phyloP scores from a whole-genome alignment of 2,888 invertebrate species.

The Crepidodera aurea region DNA sequence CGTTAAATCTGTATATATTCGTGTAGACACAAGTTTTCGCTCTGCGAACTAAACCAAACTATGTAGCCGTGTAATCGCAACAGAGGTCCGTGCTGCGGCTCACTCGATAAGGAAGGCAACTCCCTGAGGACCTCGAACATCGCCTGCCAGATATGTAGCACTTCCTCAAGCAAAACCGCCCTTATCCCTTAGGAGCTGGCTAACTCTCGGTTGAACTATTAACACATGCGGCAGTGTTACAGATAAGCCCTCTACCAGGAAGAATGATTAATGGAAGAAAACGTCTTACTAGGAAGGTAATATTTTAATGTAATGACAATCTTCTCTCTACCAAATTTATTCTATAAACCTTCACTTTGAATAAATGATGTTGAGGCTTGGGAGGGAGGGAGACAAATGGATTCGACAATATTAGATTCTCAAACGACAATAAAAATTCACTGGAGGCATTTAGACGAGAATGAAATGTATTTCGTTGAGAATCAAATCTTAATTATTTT shows the following conservation, averaged over 20 bases:
- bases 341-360: too few relatives aligned
- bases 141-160: slow-evolving; percentile 60
- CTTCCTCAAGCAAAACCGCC: slow-evolving; percentile 58
- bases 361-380: too few relatives aligned
- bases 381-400: too few relatives aligned
- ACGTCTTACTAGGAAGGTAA: slow-evolving; percentile 38
- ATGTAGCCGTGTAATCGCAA: slow-evolving; percentile 59
- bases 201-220: slow-evolving; percentile 55
- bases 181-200: slow-evolving; percentile 51
- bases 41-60: slow-evolving; percentile 54
- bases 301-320: slow-evolving; percentile 50
- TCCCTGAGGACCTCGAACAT: slow-evolving; percentile 58
- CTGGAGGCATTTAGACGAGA: too few relatives aligned
- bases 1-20: slow-evolving; percentile 56
- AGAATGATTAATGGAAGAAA: slow-evolving; percentile 52
- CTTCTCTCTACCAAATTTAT: too few relatives aligned
- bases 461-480: too few relatives aligned
- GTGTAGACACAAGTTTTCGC: slow-evolving; percentile 58
- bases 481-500: too few relatives aligned
- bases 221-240: slow-evolving; percentile 55
- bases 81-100: slow-evolving; percentile 57
- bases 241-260: slow-evolving; percentile 47
- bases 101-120: slow-evolving; percentile 59
- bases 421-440: too few relatives aligned
- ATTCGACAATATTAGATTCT: too few relatives aligned